Percentiles rank a stretch among this genome's conserved stretches.
Conservation (phyloP, 2,113 vertebrate genomes). For the Syrmaticus mikado region DNA sequence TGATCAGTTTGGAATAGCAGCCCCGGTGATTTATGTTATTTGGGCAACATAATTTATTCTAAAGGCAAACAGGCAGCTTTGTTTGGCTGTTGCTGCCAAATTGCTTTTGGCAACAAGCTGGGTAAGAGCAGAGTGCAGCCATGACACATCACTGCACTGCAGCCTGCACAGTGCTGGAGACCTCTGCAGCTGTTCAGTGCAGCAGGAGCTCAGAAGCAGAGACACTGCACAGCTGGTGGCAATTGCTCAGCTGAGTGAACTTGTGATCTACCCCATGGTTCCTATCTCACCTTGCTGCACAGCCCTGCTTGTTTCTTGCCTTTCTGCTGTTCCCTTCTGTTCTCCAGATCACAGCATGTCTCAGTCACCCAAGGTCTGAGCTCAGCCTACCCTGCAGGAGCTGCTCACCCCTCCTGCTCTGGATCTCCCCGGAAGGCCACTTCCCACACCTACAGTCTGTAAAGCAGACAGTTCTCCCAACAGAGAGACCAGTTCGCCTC, state of each 20-base stretch:
- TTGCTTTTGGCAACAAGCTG: neutral
- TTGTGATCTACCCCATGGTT: no score
- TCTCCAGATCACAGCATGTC: neutral
- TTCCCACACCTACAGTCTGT: neutral
- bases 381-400: neutral
- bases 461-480: no score
- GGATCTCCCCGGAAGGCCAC: neutral
- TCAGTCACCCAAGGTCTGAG: neutral
- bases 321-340: neutral
- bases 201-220: neutral
- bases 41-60: neutral
- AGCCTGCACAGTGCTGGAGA: neutral
- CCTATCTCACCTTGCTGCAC: neutral
- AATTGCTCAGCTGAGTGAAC: neutral
- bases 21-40: neutral
- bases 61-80: neutral
- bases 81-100: neutral
- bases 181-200: neutral
- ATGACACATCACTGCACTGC: neutral
- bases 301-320: neutral
- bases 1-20: neutral
- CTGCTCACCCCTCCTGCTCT: neutral
- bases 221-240: neutral
- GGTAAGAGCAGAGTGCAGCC: neutral
- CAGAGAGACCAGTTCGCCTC: neutral